These are phyloP conservation scores for Callinectes sapidus DNA, from an alignment of 2,888 invertebrate genomes.

Conservation along the genomic window DNA sequence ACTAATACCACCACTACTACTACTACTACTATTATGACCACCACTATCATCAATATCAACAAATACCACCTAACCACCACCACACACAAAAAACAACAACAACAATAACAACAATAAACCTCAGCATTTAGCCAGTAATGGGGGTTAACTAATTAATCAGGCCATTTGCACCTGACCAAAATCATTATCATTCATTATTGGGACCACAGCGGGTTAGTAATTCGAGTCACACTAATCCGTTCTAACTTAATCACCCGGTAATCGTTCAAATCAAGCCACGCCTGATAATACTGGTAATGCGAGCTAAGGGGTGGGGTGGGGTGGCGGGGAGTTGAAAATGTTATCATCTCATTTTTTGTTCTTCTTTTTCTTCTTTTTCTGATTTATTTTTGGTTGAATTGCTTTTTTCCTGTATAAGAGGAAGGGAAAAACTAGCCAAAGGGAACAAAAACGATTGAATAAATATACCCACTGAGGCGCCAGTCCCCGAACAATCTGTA, in stretches of 20 bases:
- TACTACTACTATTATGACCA: not conserved
- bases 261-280: not conserved
- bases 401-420: no score
- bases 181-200: not conserved
- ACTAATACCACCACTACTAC: not conserved
- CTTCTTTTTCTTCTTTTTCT: not conserved
- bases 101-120: not conserved
- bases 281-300: not conserved
- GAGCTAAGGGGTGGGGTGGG: no score
- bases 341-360: not conserved
- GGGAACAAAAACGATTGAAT: no score
- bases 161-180: not conserved
- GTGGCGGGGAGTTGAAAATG: not conserved
- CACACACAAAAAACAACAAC: not conserved
- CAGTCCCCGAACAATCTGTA: not conserved
- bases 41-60: not conserved
- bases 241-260: not conserved
- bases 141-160: not conserved
- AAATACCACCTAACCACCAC: not conserved
- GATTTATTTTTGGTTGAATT: not conserved
- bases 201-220: not conserved
- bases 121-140: not conserved
- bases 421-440: no score
- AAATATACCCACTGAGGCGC: no score
- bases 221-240: not conserved